Evolutionary conservation across 1,140 invertebrate genomes (phyloP), one percentile per base, ranked within the genome.

Genomic region (Cataglyphis hispanica): DNA sequence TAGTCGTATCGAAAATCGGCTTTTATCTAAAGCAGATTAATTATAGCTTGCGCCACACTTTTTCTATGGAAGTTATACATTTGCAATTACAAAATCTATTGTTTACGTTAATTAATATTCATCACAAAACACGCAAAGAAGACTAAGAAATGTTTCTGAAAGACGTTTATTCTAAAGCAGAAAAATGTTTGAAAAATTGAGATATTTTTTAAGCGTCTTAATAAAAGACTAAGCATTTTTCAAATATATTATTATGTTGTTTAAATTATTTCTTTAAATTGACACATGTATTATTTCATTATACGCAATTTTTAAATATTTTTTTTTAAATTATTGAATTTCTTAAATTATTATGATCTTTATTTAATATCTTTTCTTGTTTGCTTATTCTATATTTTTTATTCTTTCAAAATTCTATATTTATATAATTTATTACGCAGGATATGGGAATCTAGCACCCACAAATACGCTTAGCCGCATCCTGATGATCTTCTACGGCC

Each of bases 401-500:
- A 31, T 4, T 64, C 0, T 77, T 34, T 10, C 37, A n/a, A 22
- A 31, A 25, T 56, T n/a, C 19, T 25, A n/a, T 19, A 31, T 56
- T 69, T 16, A 56, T 16, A 56, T 63, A 31, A 43, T 60, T 19
- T 60, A 19, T 1, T 60, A 46, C 31, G 8, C 92, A 98, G 98
- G 98, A 69, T 98, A 98, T 94, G 98, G 98, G 67, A 98, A 98
- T 93, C 95, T 98, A 90, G 96, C 98, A 0, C 98, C 99, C 0
- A 98, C 98, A 11, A 98, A 98, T 1, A 96, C 96, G 77, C 94
- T 97, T 1, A 97, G 98, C 19, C 96, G 98, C 84, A 97, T 98
- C 69, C 96, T 99, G 53, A 98, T 98, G 96, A 99, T 99, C 90
- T 97, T 98, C 83, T 99, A 99, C 93, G 98, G 97, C 0, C 95